Percentiles rank a stretch among this genome's conserved stretches.
phyloP scores from a whole-genome alignment of 2,113 vertebrate genomes.

The Chrysochloris asiatica region DNA sequence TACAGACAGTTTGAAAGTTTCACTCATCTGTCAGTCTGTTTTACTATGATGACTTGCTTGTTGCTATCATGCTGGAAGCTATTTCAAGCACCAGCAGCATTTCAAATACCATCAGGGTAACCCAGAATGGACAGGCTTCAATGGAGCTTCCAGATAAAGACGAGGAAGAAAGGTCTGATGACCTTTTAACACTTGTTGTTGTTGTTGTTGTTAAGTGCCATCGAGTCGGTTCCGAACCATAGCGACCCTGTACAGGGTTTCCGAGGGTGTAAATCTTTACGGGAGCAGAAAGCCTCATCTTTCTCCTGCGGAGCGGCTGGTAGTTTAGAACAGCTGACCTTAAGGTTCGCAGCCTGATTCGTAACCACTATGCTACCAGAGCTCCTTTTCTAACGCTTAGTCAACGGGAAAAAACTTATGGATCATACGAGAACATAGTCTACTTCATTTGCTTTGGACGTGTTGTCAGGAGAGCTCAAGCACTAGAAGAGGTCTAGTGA shows the following conservation, averaged over 20 bases:
- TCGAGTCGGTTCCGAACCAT: too few species aligned
- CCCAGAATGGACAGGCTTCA: background rate
- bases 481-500: background rate
- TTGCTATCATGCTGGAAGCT: background rate
- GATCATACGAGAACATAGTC: background rate
- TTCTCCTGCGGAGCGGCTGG: too few species aligned
- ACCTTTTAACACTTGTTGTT: too few species aligned
- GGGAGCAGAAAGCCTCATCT: too few species aligned
- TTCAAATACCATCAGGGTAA: background rate
- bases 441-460: background rate
- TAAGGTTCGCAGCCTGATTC: too few species aligned
- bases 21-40: background rate
- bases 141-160: background rate
- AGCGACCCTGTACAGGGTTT: too few species aligned
- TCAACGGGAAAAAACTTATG: background rate
- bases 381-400: too few species aligned
- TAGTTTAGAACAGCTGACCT: too few species aligned
- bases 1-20: background rate
- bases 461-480: background rate
- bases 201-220: too few species aligned
- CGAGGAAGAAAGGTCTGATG: background rate
- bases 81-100: background rate
- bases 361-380: too few species aligned
- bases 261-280: too few species aligned
- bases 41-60: background rate